Conservation (phyloP, 1,140 invertebrate genomes). For the Drosophila littoralis region DNA sequence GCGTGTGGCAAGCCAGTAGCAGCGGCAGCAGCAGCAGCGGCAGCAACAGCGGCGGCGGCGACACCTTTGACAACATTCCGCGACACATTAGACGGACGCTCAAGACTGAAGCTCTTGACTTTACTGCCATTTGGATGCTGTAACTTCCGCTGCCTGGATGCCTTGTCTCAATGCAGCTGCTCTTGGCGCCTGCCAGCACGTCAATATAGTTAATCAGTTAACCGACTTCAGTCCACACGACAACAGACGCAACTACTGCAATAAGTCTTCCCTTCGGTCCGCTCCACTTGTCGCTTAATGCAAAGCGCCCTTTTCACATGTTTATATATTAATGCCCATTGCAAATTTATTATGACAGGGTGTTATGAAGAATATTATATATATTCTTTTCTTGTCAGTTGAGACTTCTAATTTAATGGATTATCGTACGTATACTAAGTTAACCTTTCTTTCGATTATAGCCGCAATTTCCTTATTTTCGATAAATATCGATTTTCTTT, state of each 20-base stretch:
- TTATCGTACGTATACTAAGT: no score
- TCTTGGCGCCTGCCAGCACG: constrained; percentile 48
- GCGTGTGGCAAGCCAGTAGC: constrained; percentile 21
- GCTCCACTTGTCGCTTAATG: no score
- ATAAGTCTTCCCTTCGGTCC: no score
- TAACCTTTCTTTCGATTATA: no score
- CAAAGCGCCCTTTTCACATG: no score
- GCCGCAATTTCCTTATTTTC: no score
- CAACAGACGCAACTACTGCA: constrained; percentile 13
- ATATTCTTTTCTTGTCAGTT: no score
- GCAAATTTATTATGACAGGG: no score
- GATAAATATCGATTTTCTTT: no score
- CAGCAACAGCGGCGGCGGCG: constrained; percentile 27
- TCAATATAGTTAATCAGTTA: constrained; percentile 73
- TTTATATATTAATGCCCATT: no score
- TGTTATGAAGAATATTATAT: no score
- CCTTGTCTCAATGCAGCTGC: constrained; percentile 71
- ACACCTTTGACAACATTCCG: constrained; percentile 34
- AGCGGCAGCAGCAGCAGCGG: constrained; percentile 24
- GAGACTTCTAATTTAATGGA: no score
- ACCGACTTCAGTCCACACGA: constrained; percentile 39
- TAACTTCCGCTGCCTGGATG: constrained; percentile 12
- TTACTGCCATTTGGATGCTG: background rate
- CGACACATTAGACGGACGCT: constrained; percentile 22
- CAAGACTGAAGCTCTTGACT: constrained; percentile 46